Base-by-base conservation (phyloP, 2,888 invertebrate genomes). In the Harmothoe impar region DNA sequence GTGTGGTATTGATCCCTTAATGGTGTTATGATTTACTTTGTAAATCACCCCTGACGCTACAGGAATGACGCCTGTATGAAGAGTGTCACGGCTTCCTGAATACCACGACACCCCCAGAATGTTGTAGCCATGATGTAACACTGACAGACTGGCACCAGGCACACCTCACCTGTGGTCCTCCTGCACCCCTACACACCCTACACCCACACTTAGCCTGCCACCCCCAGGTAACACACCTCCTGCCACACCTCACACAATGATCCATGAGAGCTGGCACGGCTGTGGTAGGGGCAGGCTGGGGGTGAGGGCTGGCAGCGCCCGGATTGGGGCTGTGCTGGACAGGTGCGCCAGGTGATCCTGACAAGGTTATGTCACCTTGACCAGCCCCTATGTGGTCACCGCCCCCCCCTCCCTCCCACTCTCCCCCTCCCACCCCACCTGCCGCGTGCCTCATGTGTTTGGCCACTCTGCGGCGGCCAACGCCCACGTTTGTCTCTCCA, bases 301-400 rank as follows among this genome's bases (percentile, higher is more conserved):
- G 84, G 1, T 0, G 1, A 15, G 29, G 31, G 72, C 3, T 72
- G 15, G 29, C n/a, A 25, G n/a, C 25, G 52, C 86, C 33, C 54
- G 20, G 54, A 86, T 86, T 86, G 86, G 86, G 56, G 54, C 33
- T 20, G 12, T 12, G 31, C 54, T 86, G 86, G 86, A 86, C 86
- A 86, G 86, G 86, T 86, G 86, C 23, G 54, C 86, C 86, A 86
- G 86, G 86, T 86, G 86, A 86, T 54, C 86, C 86, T 54, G 33
- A 56, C 52, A 31, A 54, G 86, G 56, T 86, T 86, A 86, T 86
- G 56, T 86, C 86, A 86, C 23, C 12, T 17, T 20, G 81, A 20
- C 81, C 81, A n/a, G 43, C 81, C 81, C 81, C 43, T 81, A 81
- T 43, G 43, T 43, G 81, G 81, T 81, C 43, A 35, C 10, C 43